phyloP scores from a whole-genome alignment of 2,113 vertebrate genomes.

The Barbus barbus region DNA sequence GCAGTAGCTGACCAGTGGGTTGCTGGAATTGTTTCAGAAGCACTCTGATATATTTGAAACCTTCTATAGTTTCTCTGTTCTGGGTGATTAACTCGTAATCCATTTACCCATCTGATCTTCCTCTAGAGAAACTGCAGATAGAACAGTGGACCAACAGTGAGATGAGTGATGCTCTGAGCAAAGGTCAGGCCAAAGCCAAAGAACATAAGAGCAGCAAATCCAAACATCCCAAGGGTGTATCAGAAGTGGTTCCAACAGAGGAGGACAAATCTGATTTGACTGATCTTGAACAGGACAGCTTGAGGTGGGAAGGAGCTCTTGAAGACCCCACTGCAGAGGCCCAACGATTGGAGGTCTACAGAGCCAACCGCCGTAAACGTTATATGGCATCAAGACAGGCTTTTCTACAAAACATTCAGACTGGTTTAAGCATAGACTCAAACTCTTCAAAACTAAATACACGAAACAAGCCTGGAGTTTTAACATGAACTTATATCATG shows the following conservation, averaged over 20 bases:
- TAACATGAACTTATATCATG: not conserved
- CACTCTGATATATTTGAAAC: not conserved
- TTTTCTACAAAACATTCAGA: conserved; percentile 44
- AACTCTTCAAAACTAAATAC: conserved; percentile 7
- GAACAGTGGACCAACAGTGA: conserved; percentile 51
- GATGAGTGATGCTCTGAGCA: conserved; percentile 33
- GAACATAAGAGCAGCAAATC: conserved; percentile 36
- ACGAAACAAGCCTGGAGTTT: conserved; percentile 11
- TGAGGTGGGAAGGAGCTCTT: conserved; percentile 84
- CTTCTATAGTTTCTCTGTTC: conserved; percentile 20
- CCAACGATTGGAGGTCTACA: conserved; percentile 77
- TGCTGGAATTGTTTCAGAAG: not conserved
- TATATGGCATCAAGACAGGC: conserved; percentile 75
- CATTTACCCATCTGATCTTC: no score
- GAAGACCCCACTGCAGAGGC: conserved; percentile 81
- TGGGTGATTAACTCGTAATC: no score
- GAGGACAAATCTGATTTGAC: conserved; percentile 52
- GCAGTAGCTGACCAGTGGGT: not conserved
- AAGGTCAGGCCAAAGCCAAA: conserved; percentile 47
- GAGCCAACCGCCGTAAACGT: conserved; percentile 78
- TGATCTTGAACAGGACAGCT: conserved; percentile 69
- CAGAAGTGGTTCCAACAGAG: not conserved
- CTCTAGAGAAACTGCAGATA: conserved; percentile 68
- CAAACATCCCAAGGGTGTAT: conserved; percentile 37
- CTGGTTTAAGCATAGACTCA: not conserved